These are phyloP conservation scores for Xenus cinereus DNA, from an alignment of 2,113 vertebrate species.

Conservation along the genomic window DNA sequence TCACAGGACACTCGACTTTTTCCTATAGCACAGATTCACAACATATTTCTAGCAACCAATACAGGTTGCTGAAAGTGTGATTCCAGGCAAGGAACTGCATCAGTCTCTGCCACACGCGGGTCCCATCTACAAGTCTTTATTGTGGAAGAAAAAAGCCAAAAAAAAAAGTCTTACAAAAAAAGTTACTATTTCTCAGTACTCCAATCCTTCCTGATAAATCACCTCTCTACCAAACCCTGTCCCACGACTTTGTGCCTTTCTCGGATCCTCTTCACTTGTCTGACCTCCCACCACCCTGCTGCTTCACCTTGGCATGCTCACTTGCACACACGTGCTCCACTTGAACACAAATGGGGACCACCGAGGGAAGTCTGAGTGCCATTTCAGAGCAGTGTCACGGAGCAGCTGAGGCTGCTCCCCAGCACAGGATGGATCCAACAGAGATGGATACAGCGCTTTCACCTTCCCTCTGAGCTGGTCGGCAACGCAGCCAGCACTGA, in stretches of 20 bases:
- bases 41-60: not conserved
- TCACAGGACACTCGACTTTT: not conserved
- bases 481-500: not conserved
- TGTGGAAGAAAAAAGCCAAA: not conserved
- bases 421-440: not conserved
- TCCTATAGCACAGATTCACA: not conserved
- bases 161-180: not conserved
- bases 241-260: fast-evolving
- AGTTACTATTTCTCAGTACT: not conserved
- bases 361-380: not conserved
- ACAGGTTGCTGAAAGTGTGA: not conserved
- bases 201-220: not conserved
- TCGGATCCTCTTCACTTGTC: not conserved
- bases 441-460: too few species aligned
- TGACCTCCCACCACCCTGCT: not conserved
- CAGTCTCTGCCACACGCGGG: not conserved
- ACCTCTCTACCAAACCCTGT: not conserved
- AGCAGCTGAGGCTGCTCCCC: not conserved
- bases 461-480: not conserved
- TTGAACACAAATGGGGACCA: not conserved
- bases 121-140: not conserved
- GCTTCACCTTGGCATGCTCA: fast-evolving
- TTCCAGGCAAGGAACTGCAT: not conserved
- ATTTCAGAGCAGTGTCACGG: not conserved
- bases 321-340: fast-evolving